A percentile compares a stretch with the other conserved stretches of the same genome.
Evolutionary conservation across 2,113 vertebrate species (phyloP).

Genomic region (Euleptes europaea): DNA sequence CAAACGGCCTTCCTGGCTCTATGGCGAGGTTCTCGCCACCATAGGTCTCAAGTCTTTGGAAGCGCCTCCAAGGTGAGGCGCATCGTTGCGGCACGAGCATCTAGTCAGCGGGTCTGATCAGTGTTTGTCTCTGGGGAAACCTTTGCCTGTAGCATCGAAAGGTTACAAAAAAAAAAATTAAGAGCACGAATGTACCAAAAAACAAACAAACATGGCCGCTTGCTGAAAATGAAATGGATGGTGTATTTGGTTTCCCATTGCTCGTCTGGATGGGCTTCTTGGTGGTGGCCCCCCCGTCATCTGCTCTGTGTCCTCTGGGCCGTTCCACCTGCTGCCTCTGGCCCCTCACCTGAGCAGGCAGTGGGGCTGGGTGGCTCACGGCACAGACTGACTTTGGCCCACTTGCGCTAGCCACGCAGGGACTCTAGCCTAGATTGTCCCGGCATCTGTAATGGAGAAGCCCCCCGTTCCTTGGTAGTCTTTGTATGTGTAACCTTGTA

Average conservation of each 20-base stretch:
- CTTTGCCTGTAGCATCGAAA: conserved; percentile 20
- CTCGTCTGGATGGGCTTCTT: background rate
- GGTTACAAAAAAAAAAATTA: background rate
- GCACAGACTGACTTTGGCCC: conserved; percentile 1
- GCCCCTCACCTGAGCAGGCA: background rate
- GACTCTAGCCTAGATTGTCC: background rate
- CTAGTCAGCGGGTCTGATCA: conserved; percentile 32
- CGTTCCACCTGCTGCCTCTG: background rate
- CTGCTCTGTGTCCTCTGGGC: background rate
- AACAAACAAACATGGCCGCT: conserved; percentile 4
- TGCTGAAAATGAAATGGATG: conserved; percentile 4
- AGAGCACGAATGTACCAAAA: conserved; percentile 24
- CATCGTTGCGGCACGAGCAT: conserved; percentile 17
- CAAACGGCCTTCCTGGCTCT: background rate
- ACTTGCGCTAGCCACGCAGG: conserved; percentile 8
- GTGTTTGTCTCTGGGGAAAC: conserved; percentile 14
- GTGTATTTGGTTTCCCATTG: conserved; percentile 21
- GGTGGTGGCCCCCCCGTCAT: background rate
- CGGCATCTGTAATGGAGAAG: conserved; percentile 30
- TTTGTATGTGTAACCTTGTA: conserved; percentile 41
- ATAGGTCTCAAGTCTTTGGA: background rate
- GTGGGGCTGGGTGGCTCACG: conserved; percentile 5
- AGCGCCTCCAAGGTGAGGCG: background rate
- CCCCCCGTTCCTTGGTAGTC: conserved; percentile 34
- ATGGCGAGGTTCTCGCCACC: background rate